Evolutionary conservation across 2,113 vertebrate genomes (phyloP), one percentile per base, ranked within the genome.

Genomic region (Axis porcinus): DNA sequence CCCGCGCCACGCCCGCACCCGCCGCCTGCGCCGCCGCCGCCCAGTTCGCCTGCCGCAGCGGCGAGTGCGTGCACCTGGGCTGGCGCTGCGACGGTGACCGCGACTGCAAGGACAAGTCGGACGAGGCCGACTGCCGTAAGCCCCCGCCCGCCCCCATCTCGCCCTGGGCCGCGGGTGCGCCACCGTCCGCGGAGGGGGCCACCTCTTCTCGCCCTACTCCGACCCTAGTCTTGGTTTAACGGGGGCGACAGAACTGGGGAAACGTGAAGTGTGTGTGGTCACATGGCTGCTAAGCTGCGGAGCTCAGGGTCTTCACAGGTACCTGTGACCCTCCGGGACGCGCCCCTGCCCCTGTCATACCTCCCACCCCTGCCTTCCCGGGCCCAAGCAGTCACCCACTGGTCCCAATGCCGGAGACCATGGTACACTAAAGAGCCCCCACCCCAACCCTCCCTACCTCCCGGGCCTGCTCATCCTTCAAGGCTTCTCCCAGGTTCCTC

Each of bases 71-170:
- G 96, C 99, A 99, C 97, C 99, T 99, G 89, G 99, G 99, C 99
- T 99, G 99, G 99, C 99, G 99, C 98, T 99, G 99, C 0, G 99
- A 99, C 0, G 99, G 99, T 1, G 99, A 99, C 1, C 99, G 99
- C 11, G 99, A 99, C 99, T 99, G 99, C 99, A 99, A 99, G 98
- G 99, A 99, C 98, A 99, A 99, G 97, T 99, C 99, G 0, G 99
- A 99, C 10, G 99, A 99, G 98, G 98, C 99, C 95, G 99, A 99
- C 97, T 99, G 99, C 98, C 99, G 99, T 99, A 99, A 99, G 99
- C 99, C 89, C 95, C 97, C 54, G 36, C 82, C 40, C 25, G 54
- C 89, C 33, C 58, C 67, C 78, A 1, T 6, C 2, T 19, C 19
- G 33, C 81, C 50, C 50, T 54, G 62, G 21, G 62, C 89, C 2